These are phyloP conservation scores for Abramis brama DNA, from an alignment of 2,113 vertebrate species.

Conservation along the genomic window DNA sequence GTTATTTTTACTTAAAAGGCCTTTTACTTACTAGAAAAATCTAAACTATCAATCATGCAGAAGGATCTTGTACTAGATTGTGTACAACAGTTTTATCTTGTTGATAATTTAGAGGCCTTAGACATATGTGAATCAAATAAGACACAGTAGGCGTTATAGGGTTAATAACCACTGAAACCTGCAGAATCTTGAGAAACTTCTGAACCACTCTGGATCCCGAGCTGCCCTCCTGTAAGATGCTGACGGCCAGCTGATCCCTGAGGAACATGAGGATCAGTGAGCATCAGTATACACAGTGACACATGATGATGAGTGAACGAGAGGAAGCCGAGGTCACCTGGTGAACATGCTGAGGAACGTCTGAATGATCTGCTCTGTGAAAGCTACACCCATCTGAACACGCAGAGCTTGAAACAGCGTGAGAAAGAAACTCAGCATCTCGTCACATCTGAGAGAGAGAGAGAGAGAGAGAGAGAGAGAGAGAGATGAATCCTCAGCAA, in stretches of 20 bases:
- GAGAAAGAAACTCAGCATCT: constrained; percentile 98
- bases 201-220: constrained; percentile 93
- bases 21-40: too few relatives aligned
- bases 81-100: too few relatives aligned
- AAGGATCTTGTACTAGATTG: background rate
- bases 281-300: background rate
- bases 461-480: too few relatives aligned
- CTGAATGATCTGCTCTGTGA: constrained; percentile 97
- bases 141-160: too few relatives aligned
- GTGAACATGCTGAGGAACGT: constrained; percentile 99
- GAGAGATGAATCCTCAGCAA: background rate
- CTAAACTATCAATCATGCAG: too few relatives aligned
- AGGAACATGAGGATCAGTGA: background rate
- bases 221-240: constrained; percentile 95
- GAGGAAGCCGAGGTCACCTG: constrained; percentile 76
- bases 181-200: constrained; percentile 96
- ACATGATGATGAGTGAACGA: background rate
- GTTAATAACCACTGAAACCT: too few relatives aligned
- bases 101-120: too few relatives aligned
- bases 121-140: too few relatives aligned
- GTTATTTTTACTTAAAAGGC: too few relatives aligned
- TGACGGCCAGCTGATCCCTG: constrained; percentile 95
- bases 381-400: constrained; percentile 97
- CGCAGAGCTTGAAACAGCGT: constrained; percentile 93
- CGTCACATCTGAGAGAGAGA: constrained; percentile 83